Evolutionary conservation across 2,113 vertebrate genomes (phyloP).

Genomic region (Antidorcas marsupialis): DNA sequence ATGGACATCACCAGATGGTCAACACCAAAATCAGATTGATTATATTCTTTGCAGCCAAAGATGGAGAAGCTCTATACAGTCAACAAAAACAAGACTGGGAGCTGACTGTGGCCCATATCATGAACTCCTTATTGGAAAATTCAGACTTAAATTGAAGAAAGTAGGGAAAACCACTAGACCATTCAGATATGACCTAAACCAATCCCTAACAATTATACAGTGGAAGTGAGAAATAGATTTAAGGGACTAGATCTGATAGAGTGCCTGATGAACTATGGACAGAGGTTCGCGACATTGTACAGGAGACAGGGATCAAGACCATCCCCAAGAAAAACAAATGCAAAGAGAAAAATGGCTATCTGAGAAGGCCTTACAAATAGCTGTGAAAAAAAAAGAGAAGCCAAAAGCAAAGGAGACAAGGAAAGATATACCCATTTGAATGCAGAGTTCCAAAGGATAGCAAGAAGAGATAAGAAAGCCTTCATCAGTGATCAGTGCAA

Average conservation of each 20-base stretch:
- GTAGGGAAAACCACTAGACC: background rate
- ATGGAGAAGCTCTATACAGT: no score
- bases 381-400: background rate
- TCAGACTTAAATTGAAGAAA: no score
- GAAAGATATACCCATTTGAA: background rate
- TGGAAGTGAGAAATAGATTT: background rate
- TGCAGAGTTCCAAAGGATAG: background rate
- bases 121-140: no score
- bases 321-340: background rate
- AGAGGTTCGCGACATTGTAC: background rate
- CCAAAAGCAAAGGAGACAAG: background rate
- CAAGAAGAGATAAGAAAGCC: background rate
- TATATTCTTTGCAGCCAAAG: no score
- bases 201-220: background rate
- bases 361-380: background rate
- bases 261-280: background rate
- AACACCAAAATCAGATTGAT: no score
- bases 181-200: background rate
- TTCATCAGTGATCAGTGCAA: background rate
- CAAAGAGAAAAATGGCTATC: background rate
- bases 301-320: background rate
- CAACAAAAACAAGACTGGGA: no score
- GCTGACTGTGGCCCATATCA: no score
- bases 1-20: no score
- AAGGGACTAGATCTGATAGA: background rate